A percentile compares a stretch with the other conserved stretches of the same genome.
Conservation (phyloP, 2,888 invertebrate genomes). For the Lamproptera curius region DNA sequence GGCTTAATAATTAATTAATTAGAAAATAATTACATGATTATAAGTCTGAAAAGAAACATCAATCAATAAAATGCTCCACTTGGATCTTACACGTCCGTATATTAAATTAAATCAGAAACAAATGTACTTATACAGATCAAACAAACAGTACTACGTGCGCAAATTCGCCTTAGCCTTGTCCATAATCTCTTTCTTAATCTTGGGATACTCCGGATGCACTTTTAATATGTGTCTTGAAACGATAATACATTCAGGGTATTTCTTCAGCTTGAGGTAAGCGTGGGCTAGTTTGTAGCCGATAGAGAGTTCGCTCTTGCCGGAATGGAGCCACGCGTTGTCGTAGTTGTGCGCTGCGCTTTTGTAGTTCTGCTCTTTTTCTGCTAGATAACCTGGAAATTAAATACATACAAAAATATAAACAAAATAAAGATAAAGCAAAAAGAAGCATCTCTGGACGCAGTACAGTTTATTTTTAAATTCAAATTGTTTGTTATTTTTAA, state of each 20-base stretch:
- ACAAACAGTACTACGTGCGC: slow-evolving; percentile 79
- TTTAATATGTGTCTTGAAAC: slow-evolving; percentile 89
- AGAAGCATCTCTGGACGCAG: too few relatives aligned
- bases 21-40: too few relatives aligned
- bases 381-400: slow-evolving; percentile 86
- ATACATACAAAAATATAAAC: too few relatives aligned
- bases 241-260: slow-evolving; percentile 93
- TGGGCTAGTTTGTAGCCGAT: slow-evolving; percentile 96
- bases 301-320: slow-evolving; percentile 88
- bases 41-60: too few relatives aligned
- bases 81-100: too few relatives aligned
- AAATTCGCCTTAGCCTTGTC: slow-evolving; percentile 92
- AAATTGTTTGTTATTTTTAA: too few relatives aligned
- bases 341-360: slow-evolving; percentile 90
- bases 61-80: too few relatives aligned
- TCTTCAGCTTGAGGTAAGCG: slow-evolving; percentile 92
- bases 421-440: too few relatives aligned
- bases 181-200: slow-evolving; percentile 94
- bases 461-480: too few relatives aligned
- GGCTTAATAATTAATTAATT: too few relatives aligned
- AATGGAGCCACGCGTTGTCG: slow-evolving; percentile 91
- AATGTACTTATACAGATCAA: too few relatives aligned
- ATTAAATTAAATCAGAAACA: too few relatives aligned
- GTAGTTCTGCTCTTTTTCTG: slow-evolving; percentile 95
- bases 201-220: slow-evolving; percentile 91